Evolutionary conservation across 2,797 vertebrate genomes (phyloP), one percentile per base, ranked within the genome.

Genomic region (Pseudochirops corinnae): DNA sequence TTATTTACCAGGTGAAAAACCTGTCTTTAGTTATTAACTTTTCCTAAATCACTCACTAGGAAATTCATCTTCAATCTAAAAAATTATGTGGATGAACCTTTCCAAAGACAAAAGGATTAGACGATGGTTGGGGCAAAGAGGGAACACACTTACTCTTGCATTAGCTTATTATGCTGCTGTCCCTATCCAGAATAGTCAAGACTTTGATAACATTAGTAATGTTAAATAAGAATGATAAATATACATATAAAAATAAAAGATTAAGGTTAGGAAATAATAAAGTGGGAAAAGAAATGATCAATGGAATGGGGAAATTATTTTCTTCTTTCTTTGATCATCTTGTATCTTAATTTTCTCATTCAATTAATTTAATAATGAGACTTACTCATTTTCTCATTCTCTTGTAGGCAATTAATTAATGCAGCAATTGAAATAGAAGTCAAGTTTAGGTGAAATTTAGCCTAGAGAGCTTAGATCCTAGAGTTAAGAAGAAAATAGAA

Each of bases 301-400:
- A 93, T 96, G 91, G 96, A 93, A 94, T 94, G 46, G 96, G 56
- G 93, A 96, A 97, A 93, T 93, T 92, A 9, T 13, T 96, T 96
- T 96, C 11, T n/a, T n/a, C n/a, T 55, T 95, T 28, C 57, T 62
- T 90, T 94, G 74, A 94, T 98, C 96, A 93, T 91, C 96, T 95
- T 60, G 95, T 82, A 96, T 93, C 90, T 97, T 57, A 96, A 96
- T 39, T 93, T 98, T 93, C 92, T 46, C 6, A 31, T 97, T 97
- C 95, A 97, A 94, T 98, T 97, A 98, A 96, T 90, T 95, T 57
- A 91, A 33, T 96, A 94, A 97, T 97, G 93, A 96, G 39, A 94
- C 21, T 91, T 92, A 96, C 90, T 95, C 94, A 92, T 94, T 96
- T 98, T 94, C 39, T 62, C 92, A 96, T 96, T 96, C 60, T 60